A percentile compares a stretch with the other conserved stretches of the same genome.
Evolutionary conservation across 2,888 invertebrate genomes (phyloP).

Genomic region (Abrostola triplasia): DNA sequence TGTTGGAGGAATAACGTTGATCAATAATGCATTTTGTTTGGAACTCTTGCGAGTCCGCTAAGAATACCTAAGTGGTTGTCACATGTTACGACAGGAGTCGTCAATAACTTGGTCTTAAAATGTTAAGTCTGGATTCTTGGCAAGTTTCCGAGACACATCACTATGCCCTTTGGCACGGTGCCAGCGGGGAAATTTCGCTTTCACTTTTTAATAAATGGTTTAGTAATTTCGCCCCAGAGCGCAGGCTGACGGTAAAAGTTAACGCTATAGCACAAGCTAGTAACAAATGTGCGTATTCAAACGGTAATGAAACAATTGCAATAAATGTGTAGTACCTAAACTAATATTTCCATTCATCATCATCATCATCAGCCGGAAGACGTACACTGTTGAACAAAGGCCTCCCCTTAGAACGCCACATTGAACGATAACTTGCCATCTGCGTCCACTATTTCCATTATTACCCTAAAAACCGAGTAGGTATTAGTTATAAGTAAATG

Average conservation of each 20-base stretch:
- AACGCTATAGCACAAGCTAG: conserved; percentile 15
- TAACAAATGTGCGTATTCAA: no score
- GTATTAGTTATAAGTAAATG: no score
- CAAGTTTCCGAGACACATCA: conserved; percentile 56
- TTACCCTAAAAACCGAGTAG: no score
- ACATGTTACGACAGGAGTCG: conserved; percentile 49
- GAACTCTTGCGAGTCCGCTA: conserved; percentile 30
- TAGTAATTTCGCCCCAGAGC: conserved; percentile 22
- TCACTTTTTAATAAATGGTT: conserved; percentile 61
- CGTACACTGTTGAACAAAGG: no score
- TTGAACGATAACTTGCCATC: no score
- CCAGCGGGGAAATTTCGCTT: conserved; percentile 65
- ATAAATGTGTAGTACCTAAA: no score
- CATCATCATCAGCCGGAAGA: no score
- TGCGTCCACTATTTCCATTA: no score
- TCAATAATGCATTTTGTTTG: conserved; percentile 52
- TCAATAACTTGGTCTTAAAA: conserved; percentile 61
- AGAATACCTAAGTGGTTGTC: conserved; percentile 59
- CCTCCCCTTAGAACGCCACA: no score
- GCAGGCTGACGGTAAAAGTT: conserved; percentile 18
- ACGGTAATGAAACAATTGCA: no score
- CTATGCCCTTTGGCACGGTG: conserved; percentile 64
- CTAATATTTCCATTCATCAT: no score
- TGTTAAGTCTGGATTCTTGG: conserved; percentile 61
- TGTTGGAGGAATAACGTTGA: conserved; percentile 34